Evolutionary conservation across 2,797 vertebrate genomes (phyloP).

Genomic region (Morus bassanus): DNA sequence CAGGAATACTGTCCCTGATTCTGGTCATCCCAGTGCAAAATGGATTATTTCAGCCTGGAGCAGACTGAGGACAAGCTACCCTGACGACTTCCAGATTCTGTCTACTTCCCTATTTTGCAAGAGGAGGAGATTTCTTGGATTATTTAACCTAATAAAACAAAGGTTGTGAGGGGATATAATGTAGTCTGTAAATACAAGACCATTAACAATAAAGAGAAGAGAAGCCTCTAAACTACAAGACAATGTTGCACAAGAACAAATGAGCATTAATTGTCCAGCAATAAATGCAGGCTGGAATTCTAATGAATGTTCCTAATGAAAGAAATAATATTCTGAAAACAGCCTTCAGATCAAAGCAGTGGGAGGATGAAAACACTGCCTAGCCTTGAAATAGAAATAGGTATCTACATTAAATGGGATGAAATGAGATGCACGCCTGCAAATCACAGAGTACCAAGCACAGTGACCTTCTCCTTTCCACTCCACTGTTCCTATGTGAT

Average conservation of each 20-base stretch:
- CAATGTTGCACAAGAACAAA: not conserved
- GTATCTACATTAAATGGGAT: not conserved
- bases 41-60: not conserved
- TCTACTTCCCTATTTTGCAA: not conserved
- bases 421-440: not conserved
- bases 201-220: not conserved
- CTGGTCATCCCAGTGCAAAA: not conserved
- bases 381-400: not conserved
- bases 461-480: not conserved
- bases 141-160: not conserved
- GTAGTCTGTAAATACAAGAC: not conserved
- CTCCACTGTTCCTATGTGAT: not conserved
- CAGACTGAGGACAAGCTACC: not conserved
- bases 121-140: not conserved
- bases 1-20: not conserved
- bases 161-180: not conserved
- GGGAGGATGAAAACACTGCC: not conserved
- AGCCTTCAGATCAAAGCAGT: not conserved
- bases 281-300: not conserved
- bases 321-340: not conserved
- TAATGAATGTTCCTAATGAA: not conserved
- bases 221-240: not conserved
- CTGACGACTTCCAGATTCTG: not conserved
- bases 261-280: not conserved
- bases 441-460: not conserved